A percentile compares a stretch with the other conserved stretches of the same genome.
Conservation (phyloP, 2,797 vertebrate genomes). For the Pristis pectinata region DNA sequence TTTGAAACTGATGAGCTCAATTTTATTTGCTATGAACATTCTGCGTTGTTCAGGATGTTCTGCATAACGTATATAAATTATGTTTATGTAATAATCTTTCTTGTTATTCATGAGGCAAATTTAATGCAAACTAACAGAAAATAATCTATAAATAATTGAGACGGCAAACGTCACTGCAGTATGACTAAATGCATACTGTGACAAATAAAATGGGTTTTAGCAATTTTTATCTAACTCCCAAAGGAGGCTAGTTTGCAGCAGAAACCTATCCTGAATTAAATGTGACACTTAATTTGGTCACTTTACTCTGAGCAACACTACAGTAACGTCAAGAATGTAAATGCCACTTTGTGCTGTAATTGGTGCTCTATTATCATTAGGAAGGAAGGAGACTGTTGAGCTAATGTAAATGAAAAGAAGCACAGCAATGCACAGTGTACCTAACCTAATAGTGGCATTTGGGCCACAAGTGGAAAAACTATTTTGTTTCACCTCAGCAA, state of each 20-base stretch:
- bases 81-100: background rate
- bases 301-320: conserved; percentile 15
- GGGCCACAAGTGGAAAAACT: background rate
- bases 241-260: background rate
- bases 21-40: background rate
- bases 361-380: background rate
- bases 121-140: background rate
- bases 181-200: background rate
- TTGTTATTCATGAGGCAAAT: background rate
- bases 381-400: background rate
- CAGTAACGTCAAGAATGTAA: conserved; percentile 15
- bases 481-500: background rate
- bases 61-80: background rate
- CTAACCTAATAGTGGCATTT: background rate
- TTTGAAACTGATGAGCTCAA: background rate
- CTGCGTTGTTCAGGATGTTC: background rate
- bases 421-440: background rate
- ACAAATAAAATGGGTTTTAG: conserved; percentile 10
- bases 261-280: conserved; percentile 21
- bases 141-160: conserved; percentile 27
- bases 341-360: conserved; percentile 19
- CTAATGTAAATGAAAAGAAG: background rate
- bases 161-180: background rate
- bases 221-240: background rate
- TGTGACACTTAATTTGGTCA: conserved; percentile 31